Base-by-base conservation (phyloP, 2,888 invertebrate genomes). In the Sussaba pulchella region DNA sequence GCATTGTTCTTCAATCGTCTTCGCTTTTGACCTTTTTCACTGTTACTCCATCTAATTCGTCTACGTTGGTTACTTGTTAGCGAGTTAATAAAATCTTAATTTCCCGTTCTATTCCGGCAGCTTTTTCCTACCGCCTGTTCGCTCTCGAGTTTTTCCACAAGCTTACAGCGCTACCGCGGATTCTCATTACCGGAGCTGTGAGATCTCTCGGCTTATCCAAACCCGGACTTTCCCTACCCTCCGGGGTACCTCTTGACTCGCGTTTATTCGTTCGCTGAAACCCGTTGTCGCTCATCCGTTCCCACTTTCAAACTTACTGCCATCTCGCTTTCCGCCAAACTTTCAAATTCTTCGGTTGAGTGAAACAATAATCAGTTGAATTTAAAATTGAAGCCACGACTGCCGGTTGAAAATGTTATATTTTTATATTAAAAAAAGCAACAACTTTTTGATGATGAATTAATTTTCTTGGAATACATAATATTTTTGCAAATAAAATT, bases 51-150 rank as follows among this genome's bases (percentile, higher is more conserved):
- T 57, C 10, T 57, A 17, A 36, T 31, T 57, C 31, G 17, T 66
- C 64, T 67, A 45, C 31, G 47, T 45, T 12, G 52, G 41, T 26
- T 79, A 59, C 72, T 71, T 59, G 59, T 67, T 47, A 67, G 47
- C 36, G 39, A 67, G 54, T 54, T 54, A 76, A 80, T 80, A 67
- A 61, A 80, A 83, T 83, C 85, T 86, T 83, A 85, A 78, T 81
- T 83, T 78, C 72, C 41, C 57, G 52, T 54, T 52, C 67, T 52
- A 70, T 17, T 21, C 63, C 64, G 70, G 45, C 36, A 31, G 36
- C 19, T 73, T n/a, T 50, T 67, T 39, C 21, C 17, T 17, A 45
- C 57, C 45, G 26, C 54, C 54, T 63, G 31, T 57, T 64, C 52
- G 26, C 63, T 64, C 61, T 26, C 36, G 24, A 36, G 61, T 21